A percentile compares a stretch with the other conserved stretches of the same genome.
phyloP scores from a whole-genome alignment of 2,888 invertebrate genomes.

The Sturmia bella region DNA sequence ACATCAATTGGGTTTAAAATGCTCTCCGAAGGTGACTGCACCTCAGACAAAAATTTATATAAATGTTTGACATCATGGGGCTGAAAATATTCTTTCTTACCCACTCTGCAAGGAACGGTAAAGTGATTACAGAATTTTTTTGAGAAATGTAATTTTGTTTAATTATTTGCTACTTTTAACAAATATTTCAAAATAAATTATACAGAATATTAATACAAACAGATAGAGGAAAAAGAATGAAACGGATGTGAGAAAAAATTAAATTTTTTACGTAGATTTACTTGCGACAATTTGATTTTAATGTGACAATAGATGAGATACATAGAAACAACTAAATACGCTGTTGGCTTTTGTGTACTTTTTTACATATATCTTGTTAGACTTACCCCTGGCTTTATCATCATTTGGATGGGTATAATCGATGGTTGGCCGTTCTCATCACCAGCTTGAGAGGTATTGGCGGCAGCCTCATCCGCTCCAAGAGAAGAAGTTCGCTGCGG shows the following conservation, averaged over 20 bases:
- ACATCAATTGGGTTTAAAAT: too few species aligned
- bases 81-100: too few species aligned
- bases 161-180: slow-evolving; percentile 56
- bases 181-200: slow-evolving; percentile 62
- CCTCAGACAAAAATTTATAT: too few species aligned
- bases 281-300: slow-evolving; percentile 13
- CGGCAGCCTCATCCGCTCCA: slow-evolving; percentile 54
- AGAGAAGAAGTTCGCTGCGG: slow-evolving; percentile 15
- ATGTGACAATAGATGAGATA: slow-evolving; percentile 41
- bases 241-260: slow-evolving; percentile 43
- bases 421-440: slow-evolving; percentile 71
- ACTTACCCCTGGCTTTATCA: slow-evolving; percentile 82
- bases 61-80: too few species aligned
- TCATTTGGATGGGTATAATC: slow-evolving; percentile 80
- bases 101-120: neutral
- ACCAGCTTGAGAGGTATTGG: slow-evolving; percentile 61
- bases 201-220: slow-evolving; percentile 63
- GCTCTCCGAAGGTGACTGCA: too few species aligned
- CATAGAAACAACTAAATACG: slow-evolving; percentile 38
- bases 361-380: slow-evolving; percentile 20
- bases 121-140: neutral
- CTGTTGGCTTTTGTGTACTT: neutral
- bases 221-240: slow-evolving; percentile 52
- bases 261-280: neutral
- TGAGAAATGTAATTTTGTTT: slow-evolving; percentile 29